Evolutionary conservation across 2,888 invertebrate species (phyloP).

Genomic region (Mesodorylaimus sp.): DNA sequence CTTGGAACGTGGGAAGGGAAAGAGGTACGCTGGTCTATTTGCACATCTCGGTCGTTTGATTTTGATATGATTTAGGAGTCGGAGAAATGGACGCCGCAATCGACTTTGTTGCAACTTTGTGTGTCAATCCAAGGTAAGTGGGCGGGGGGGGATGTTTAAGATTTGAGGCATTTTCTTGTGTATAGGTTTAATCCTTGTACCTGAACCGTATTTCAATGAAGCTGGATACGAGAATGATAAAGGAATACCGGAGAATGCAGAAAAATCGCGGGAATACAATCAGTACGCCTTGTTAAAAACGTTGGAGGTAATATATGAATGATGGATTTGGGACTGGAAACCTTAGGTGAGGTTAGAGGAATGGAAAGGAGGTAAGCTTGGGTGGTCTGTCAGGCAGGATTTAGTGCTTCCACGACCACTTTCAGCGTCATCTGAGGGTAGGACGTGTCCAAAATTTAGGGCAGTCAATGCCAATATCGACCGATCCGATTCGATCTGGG

Average conservation of each 20-base stretch:
- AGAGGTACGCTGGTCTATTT: conserved; percentile 28
- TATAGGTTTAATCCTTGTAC: conserved; percentile 66
- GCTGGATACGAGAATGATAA: conserved; percentile 87
- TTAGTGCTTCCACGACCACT: too few species aligned
- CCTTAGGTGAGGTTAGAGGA: too few species aligned
- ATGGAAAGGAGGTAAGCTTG: too few species aligned
- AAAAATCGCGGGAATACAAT: conserved; percentile 90
- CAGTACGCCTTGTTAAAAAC: conserved; percentile 54
- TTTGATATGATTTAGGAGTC: conserved; percentile 43
- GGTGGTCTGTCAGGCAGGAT: too few species aligned
- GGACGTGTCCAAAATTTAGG: too few species aligned
- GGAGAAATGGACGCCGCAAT: conserved; percentile 62
- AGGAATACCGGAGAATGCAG: conserved; percentile 69
- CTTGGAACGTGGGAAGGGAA: conserved; percentile 87
- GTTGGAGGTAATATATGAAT: conserved; percentile 8
- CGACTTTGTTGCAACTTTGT: conserved; percentile 67
- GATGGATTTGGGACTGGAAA: too few species aligned
- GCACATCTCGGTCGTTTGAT: background rate
- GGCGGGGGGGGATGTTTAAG: too few species aligned
- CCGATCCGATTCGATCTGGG: too few species aligned
- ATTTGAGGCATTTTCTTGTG: background rate
- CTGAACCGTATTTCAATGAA: conserved; percentile 90
- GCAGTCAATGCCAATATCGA: too few species aligned
- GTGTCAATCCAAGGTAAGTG: conserved; percentile 62
- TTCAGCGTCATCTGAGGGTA: too few species aligned